A percentile compares a stretch with the other conserved stretches of the same genome.
Evolutionary conservation across 2,113 vertebrate genomes (phyloP).

Genomic region (Protomyctophum bolini): DNA sequence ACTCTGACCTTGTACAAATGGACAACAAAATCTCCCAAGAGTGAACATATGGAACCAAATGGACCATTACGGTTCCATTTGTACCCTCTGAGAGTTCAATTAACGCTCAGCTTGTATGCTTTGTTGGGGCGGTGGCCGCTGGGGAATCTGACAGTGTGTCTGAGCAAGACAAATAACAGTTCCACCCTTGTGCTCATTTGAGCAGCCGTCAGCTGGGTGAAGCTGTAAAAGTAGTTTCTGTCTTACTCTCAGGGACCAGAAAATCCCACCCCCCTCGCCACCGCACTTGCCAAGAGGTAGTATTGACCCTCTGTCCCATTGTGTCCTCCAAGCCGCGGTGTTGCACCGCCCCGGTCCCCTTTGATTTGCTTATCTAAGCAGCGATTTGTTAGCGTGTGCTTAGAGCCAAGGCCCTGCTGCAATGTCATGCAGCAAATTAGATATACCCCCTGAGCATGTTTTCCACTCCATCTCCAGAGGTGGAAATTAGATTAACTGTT

Average conservation of each 20-base stretch:
- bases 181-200: no score
- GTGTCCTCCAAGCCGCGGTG: constrained; percentile 55
- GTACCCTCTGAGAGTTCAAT: no score
- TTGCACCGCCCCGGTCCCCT: constrained; percentile 51
- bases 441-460: constrained; percentile 74
- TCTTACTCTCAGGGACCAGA: neutral
- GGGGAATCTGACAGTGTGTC: no score
- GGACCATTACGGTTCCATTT: no score
- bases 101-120: neutral
- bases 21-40: no score
- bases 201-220: constrained; percentile 8
- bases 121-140: neutral
- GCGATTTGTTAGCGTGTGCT: constrained; percentile 75
- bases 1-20: no score
- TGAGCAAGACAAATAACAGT: no score
- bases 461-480: constrained; percentile 69
- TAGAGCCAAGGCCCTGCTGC: constrained; percentile 66
- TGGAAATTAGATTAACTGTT: constrained; percentile 78
- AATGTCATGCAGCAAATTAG: constrained; percentile 78
- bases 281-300: constrained; percentile 27
- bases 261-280: neutral
- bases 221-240: neutral
- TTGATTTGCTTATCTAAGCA: constrained; percentile 80
- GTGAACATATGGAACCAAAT: no score
- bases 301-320: constrained; percentile 31